These are phyloP conservation scores for Latrodectus hesperus DNA, from an alignment of 2,888 invertebrate species.

Conservation along the genomic window DNA sequence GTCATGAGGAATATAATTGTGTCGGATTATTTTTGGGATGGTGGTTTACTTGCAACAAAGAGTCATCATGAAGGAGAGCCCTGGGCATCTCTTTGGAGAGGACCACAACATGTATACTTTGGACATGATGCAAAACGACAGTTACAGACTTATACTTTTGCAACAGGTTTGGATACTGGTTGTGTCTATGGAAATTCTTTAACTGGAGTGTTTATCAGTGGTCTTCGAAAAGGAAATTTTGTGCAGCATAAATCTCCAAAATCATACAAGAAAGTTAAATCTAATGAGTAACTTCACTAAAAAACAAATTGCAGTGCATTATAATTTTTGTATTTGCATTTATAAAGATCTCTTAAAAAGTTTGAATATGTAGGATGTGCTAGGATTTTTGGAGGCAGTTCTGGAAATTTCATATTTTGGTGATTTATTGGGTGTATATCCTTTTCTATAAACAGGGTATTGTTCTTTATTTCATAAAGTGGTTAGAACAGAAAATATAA, in stretches of 20 bases:
- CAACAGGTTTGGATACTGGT: conserved; percentile 76
- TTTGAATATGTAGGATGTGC: too few relatives aligned
- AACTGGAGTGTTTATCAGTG: conserved; percentile 72
- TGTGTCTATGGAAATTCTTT: conserved; percentile 74
- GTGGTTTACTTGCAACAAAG: conserved; percentile 70
- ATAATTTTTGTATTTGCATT: too few relatives aligned
- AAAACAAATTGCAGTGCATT: neutral
- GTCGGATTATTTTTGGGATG: conserved; percentile 69
- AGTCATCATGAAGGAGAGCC: conserved; percentile 72
- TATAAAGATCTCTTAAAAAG: too few relatives aligned
- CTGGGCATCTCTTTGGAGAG: conserved; percentile 74
- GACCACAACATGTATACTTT: conserved; percentile 75
- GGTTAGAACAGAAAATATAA: too few relatives aligned
- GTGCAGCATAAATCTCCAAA: conserved; percentile 63
- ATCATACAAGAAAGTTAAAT: conserved; percentile 28
- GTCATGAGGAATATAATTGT: conserved; percentile 74
- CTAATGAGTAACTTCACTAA: neutral
- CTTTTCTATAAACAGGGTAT: too few relatives aligned
- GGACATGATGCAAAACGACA: conserved; percentile 75
- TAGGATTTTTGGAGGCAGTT: too few relatives aligned
- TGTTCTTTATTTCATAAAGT: too few relatives aligned
- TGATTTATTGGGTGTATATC: too few relatives aligned
- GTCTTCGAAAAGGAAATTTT: conserved; percentile 67
- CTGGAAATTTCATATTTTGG: too few relatives aligned
- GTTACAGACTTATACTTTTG: conserved; percentile 72